Evolutionary conservation across 1,140 invertebrate species (phyloP).

Genomic region (Megalonaias nervosa): DNA sequence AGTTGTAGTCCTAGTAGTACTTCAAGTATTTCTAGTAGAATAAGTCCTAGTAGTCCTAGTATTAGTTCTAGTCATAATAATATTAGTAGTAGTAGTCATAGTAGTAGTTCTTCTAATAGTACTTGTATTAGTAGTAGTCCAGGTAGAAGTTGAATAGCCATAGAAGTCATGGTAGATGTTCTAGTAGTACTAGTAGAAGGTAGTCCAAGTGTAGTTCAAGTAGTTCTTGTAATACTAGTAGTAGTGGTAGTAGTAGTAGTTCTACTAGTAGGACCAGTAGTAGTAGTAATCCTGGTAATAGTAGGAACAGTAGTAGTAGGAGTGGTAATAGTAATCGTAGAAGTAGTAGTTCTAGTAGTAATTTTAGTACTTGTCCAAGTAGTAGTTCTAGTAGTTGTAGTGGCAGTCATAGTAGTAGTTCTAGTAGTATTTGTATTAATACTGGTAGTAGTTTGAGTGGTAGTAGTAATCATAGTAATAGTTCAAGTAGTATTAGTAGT

Average conservation of each 20-base stretch:
- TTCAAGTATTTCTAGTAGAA: background rate
- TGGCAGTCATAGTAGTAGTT: background rate
- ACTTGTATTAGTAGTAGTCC: background rate
- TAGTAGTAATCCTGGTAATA: background rate
- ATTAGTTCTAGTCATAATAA: background rate
- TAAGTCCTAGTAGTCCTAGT: background rate
- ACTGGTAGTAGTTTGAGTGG: background rate
- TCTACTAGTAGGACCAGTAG: background rate
- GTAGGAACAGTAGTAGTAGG: background rate
- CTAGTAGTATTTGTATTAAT: background rate
- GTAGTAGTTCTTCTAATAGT: background rate
- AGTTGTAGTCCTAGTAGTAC: background rate
- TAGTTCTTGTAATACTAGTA: background rate
- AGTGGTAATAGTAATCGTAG: background rate
- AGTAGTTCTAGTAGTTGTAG: background rate
- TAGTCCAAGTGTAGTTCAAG: background rate
- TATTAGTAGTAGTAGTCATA: background rate
- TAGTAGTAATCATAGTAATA: background rate
- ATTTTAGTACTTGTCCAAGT: background rate
- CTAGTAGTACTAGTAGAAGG: background rate
- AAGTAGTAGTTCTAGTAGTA: conserved; percentile 1
- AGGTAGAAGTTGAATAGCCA: background rate
- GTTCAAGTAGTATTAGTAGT: background rate
- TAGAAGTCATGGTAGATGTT: background rate
- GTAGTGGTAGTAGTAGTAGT: background rate